A percentile compares a stretch with the other conserved stretches of the same genome.
phyloP scores from a whole-genome alignment of 2,888 invertebrate genomes.

The Dusona sp. region DNA sequence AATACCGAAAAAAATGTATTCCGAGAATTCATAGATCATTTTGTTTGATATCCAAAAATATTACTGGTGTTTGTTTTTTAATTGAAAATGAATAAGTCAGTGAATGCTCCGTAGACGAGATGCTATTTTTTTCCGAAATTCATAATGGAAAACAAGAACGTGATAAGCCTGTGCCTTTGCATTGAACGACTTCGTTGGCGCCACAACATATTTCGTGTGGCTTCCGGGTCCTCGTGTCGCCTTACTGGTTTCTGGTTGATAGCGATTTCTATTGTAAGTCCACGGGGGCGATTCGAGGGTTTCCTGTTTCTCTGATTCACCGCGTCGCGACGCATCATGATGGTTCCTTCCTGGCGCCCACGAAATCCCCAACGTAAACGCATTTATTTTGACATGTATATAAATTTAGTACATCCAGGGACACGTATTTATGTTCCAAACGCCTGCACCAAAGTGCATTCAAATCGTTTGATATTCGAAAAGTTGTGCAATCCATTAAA shows the following conservation, averaged over 20 bases:
- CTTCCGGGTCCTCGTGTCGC: conserved; percentile 56
- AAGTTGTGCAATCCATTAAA: conserved; percentile 50
- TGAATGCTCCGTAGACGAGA: not conserved
- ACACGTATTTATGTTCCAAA: conserved; percentile 1
- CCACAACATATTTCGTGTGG: conserved; percentile 37
- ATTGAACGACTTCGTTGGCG: conserved; percentile 52
- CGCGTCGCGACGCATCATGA: conserved; percentile 72
- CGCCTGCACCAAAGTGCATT: conserved; percentile 2
- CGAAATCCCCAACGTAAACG: conserved; percentile 69
- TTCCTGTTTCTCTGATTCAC: conserved; percentile 81
- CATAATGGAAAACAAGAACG: not conserved
- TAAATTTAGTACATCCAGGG: not conserved
- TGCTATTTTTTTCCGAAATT: not conserved
- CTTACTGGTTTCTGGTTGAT: conserved; percentile 48
- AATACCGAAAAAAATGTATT: no score
- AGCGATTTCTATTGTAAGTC: conserved; percentile 79
- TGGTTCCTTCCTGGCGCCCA: conserved; percentile 78
- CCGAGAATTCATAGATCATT: no score
- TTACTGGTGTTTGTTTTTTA: not conserved
- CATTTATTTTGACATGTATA: conserved; percentile 6
- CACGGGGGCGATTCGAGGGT: conserved; percentile 74
- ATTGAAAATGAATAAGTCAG: not conserved
- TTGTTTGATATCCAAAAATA: not conserved
- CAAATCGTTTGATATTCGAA: conserved; percentile 1
- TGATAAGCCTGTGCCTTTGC: conserved; percentile 29